Percentiles rank a stretch among this genome's conserved stretches.
phyloP scores from a whole-genome alignment of 2,797 vertebrate species.

The Phoeniculus purpureus region DNA sequence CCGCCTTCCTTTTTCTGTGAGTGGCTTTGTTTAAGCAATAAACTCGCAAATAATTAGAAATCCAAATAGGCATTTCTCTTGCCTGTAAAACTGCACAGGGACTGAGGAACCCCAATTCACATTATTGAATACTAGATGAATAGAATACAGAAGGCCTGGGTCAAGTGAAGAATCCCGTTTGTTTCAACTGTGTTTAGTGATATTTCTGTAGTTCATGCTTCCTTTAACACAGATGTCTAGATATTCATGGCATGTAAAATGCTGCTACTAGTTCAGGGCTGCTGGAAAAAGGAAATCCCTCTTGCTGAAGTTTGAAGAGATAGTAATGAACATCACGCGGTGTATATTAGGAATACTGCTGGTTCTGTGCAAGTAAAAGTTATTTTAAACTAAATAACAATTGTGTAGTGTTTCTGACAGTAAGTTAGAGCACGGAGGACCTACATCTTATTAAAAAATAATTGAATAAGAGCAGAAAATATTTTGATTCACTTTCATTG shows the following conservation, averaged over 20 bases:
- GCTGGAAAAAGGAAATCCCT: background rate
- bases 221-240: background rate
- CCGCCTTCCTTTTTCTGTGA: background rate
- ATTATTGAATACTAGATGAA: background rate
- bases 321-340: background rate
- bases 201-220: background rate
- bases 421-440: background rate
- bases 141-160: background rate
- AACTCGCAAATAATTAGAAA: conserved; percentile 4
- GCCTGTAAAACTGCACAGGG: background rate
- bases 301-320: background rate
- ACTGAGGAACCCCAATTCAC: background rate
- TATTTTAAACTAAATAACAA: background rate
- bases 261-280: background rate
- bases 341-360: background rate
- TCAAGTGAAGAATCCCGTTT: background rate
- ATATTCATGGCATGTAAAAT: background rate
- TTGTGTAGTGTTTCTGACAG: background rate
- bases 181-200: background rate
- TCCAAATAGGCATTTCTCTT: background rate
- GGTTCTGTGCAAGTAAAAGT: background rate
- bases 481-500: background rate
- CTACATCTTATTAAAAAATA: background rate
- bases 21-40: background rate
- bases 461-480: background rate